phyloP scores from a whole-genome alignment of 2,888 invertebrate species.

The Orthonychiurus folsomi region DNA sequence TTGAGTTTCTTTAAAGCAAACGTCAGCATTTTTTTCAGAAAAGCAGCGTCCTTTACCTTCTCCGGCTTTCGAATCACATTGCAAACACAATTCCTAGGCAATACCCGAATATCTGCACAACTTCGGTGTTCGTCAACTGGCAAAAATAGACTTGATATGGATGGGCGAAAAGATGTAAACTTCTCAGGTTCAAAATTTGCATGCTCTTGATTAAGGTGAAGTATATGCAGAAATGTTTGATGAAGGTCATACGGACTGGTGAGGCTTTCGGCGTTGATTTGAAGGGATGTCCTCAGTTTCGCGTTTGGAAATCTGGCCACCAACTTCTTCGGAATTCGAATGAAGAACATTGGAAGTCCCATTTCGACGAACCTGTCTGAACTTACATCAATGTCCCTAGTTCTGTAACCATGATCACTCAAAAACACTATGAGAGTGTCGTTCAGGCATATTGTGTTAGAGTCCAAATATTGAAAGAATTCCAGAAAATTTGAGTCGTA shows the following conservation, averaged over 20 bases:
- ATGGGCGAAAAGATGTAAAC: too few relatives aligned
- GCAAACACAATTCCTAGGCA: slow-evolving; percentile 10
- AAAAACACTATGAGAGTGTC: slow-evolving; percentile 59
- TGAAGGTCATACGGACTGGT: slow-evolving; percentile 68
- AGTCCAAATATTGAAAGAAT: slow-evolving; percentile 51
- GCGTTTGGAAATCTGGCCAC: slow-evolving; percentile 50
- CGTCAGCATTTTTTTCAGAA: not conserved
- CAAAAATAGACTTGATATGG: slow-evolving; percentile 14
- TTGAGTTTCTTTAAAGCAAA: not conserved
- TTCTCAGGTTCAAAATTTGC: not conserved
- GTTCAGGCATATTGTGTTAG: slow-evolving; percentile 53
- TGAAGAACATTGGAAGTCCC: slow-evolving; percentile 57
- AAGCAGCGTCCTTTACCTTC: not conserved
- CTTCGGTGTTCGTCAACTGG: slow-evolving; percentile 4
- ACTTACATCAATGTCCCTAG: slow-evolving; percentile 57
- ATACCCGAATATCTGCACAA: not conserved
- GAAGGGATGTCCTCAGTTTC: slow-evolving; percentile 51
- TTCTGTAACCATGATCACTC: slow-evolving; percentile 70
- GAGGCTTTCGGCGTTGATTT: slow-evolving; percentile 53
- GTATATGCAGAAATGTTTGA: slow-evolving; percentile 48
- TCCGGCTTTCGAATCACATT: slow-evolving; percentile 1
- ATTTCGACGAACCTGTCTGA: slow-evolving; percentile 68
- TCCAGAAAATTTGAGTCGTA: too few relatives aligned
- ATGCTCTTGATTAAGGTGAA: not conserved
- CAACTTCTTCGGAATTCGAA: slow-evolving; percentile 58